Conservation (phyloP, 2,888 invertebrate species). For the Lasioglossum zephyrum region DNA sequence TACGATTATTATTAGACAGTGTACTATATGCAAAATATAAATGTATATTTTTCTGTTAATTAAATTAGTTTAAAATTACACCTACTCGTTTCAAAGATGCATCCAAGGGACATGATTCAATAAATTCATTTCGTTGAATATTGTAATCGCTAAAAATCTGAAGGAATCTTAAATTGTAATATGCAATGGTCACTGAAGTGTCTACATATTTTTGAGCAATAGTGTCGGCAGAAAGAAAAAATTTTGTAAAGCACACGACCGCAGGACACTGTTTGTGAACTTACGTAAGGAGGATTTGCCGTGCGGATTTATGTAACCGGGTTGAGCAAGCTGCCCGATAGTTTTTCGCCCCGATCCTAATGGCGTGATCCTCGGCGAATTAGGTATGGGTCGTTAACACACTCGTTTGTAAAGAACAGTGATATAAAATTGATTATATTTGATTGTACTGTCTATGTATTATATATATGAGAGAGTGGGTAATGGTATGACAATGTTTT, state of each 20-base stretch:
- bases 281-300: slow-evolving; percentile 23
- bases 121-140: not conserved
- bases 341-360: not conserved
- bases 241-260: not conserved
- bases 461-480: not conserved
- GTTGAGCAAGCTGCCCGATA: slow-evolving; percentile 16
- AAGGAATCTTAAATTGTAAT: not conserved
- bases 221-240: not conserved
- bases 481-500: not conserved
- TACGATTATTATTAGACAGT: no score
- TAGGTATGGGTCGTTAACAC: not conserved
- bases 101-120: not conserved
- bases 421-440: not conserved
- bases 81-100: no score
- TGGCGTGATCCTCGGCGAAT: not conserved
- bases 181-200: not conserved
- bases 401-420: not conserved
- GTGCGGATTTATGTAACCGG: slow-evolving; percentile 16
- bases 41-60: no score
- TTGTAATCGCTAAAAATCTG: not conserved
- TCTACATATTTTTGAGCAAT: slow-evolving; percentile 1
- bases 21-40: no score
- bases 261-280: slow-evolving; percentile 10
- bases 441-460: not conserved
- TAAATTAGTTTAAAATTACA: no score